A percentile compares a stretch with the other conserved stretches of the same genome.
phyloP scores from a whole-genome alignment of 2,113 vertebrate species.

The Erythrolamprus reginae region DNA sequence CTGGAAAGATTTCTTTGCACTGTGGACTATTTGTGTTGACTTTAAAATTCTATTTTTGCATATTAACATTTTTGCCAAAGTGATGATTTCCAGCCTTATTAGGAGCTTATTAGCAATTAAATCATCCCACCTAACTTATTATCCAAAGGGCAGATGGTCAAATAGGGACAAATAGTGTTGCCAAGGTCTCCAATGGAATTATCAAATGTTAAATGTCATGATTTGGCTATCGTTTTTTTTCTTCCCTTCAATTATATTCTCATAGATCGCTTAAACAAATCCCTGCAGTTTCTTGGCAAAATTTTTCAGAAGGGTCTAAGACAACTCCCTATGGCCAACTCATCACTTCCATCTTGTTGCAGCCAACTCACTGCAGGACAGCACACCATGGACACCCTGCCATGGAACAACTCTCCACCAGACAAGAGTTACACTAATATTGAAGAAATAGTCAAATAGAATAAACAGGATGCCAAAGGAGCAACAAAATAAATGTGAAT shows the following conservation, averaged over 20 bases:
- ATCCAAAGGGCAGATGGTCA: neutral
- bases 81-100: neutral
- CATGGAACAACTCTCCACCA: no score
- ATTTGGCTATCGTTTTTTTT: neutral
- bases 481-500: no score
- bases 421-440: neutral
- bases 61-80: neutral
- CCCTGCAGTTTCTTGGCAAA: neutral
- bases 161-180: neutral
- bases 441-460: neutral
- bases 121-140: neutral
- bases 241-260: neutral
- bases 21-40: neutral
- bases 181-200: neutral
- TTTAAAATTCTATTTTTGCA: neutral
- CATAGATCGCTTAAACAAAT: neutral
- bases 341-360: neutral
- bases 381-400: no score
- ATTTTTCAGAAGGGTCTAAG: neutral
- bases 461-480: no score
- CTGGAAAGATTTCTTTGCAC: neutral
- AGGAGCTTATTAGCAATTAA: neutral
- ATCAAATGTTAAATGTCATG: neutral
- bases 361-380: no score
- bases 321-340: neutral